Base-by-base conservation (phyloP, 2,797 vertebrate genomes). In the Microctenopoma stevenorrisi region DNA sequence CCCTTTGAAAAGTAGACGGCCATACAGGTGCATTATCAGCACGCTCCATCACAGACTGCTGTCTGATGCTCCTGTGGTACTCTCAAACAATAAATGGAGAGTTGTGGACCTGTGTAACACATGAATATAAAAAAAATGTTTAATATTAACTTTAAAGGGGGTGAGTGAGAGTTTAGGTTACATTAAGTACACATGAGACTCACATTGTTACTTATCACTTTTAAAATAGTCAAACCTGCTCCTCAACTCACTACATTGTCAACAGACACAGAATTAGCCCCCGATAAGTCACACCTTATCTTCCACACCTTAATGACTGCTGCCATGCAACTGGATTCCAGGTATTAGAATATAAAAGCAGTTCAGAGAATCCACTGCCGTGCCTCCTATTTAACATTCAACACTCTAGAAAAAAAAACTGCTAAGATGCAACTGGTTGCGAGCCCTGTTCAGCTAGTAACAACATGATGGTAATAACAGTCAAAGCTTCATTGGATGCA, bases 1-100 rank as follows among this genome's bases (percentile, higher is more conserved):
- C 84, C 83, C 71, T 83, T 62, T 71, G 56, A 83, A 64, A 58
- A 76, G 57, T 47, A 44, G 58, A 73, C 44, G 49, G 49, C 67
- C 49, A 33, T 54, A 52, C 64, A 82, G 79, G 54, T 68, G 64
- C 70, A 69, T 14, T 0, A 4, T 76, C 74, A 67, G 81, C 78
- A 61, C 52, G 48, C 49, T 42, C 5, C 42, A 51, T 59, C 69
- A 53, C 63, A 64, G 18, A 26, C 42, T 42, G 74, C 50, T 42
- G 38, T 43, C 46, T 48, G 28, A 38, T 16, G 11, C n/a, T 55
- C 3, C 7, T 14, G 15, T 54, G 51, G 11, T 14, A 5, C 35
- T 46, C 35, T 22, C 22, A 10, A 53, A 40, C 22, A 22, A 46
- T 7, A 40, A n/a, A 68, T 4, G 30, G 3, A 52, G 5, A 5